Percentiles rank a stretch among this genome's conserved stretches.
phyloP scores from a whole-genome alignment of 2,797 vertebrate species.

The Astyanax mexicanus region DNA sequence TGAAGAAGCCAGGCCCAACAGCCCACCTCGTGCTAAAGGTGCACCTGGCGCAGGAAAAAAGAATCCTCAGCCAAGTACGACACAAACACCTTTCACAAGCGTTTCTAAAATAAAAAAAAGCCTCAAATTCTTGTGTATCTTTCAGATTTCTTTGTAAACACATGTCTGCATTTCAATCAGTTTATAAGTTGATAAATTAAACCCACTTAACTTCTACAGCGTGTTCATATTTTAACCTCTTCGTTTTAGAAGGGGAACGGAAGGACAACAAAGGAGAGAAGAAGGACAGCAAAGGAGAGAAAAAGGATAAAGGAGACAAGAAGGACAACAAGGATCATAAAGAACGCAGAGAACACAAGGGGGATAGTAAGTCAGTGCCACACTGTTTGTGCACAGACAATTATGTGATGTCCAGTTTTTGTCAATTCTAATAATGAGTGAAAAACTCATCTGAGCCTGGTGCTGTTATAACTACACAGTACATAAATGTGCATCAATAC shows the following conservation, averaged over 20 bases:
- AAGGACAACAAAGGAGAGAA: not conserved
- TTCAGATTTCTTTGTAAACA: too few species aligned
- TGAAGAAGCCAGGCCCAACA: not conserved
- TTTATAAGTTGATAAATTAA: too few species aligned
- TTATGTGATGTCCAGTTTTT: too few species aligned
- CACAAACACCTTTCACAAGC: not conserved
- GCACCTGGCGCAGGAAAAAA: constrained; percentile 1
- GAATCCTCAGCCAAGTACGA: constrained; percentile 31
- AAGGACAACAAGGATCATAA: constrained; percentile 17
- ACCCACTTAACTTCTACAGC: not conserved
- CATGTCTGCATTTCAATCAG: too few species aligned
- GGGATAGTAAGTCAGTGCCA: constrained; percentile 43
- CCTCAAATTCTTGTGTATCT: too few species aligned
- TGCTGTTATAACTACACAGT: too few species aligned
- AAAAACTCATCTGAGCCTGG: too few species aligned
- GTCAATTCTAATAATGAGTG: too few species aligned
- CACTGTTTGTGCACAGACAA: too few species aligned
- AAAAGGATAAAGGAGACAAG: constrained; percentile 20
- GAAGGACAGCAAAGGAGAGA: constrained; percentile 10
- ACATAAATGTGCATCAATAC: too few species aligned
- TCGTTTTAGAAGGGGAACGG: constrained; percentile 26
- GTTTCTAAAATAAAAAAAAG: too few species aligned
- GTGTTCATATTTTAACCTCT: not conserved
- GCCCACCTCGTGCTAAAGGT: not conserved
- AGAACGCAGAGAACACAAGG: constrained; percentile 11